Percentiles rank a stretch among this genome's conserved stretches.
These are phyloP conservation scores for Aspidiotus destructor DNA, from an alignment of 2,888 invertebrate species.

Conservation along the genomic window DNA sequence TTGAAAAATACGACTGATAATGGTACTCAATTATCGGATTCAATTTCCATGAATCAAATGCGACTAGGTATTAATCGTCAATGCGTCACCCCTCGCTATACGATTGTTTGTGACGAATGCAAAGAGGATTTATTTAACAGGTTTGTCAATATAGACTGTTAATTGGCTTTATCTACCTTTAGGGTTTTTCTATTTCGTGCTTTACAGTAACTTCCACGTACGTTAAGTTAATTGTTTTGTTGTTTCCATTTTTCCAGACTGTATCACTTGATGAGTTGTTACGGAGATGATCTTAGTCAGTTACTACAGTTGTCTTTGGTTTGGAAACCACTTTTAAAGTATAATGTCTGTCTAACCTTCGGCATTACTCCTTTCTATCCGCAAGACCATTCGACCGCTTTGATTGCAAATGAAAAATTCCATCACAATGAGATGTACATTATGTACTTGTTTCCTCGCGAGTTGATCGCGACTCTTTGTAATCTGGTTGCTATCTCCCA, in stretches of 20 bases:
- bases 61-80: slow-evolving; percentile 40
- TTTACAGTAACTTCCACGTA: no score
- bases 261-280: slow-evolving; percentile 64
- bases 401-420: background rate
- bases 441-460: slow-evolving; percentile 38
- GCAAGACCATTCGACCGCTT: background rate
- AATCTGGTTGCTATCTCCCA: slow-evolving; percentile 53
- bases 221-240: no score
- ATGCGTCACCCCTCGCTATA: slow-evolving; percentile 65
- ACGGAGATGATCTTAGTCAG: slow-evolving; percentile 50
- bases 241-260: slow-evolving; percentile 44
- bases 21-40: slow-evolving; percentile 2
- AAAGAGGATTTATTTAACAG: slow-evolving; percentile 56
- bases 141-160: slow-evolving; percentile 30
- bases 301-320: slow-evolving; percentile 55
- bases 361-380: slow-evolving; percentile 11
- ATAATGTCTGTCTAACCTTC: slow-evolving; percentile 19
- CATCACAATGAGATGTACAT: slow-evolving; percentile 10
- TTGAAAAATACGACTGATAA: slow-evolving; percentile 15
- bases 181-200: no score
- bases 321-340: slow-evolving; percentile 40
- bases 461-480: slow-evolving; percentile 67
- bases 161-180: no score
- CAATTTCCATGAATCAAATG: slow-evolving; percentile 37
- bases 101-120: slow-evolving; percentile 65